A percentile compares a stretch with the other conserved stretches of the same genome.
These are phyloP conservation scores for Pogonomyrmex barbatus DNA, from an alignment of 1,140 invertebrate genomes.

Conservation along the genomic window DNA sequence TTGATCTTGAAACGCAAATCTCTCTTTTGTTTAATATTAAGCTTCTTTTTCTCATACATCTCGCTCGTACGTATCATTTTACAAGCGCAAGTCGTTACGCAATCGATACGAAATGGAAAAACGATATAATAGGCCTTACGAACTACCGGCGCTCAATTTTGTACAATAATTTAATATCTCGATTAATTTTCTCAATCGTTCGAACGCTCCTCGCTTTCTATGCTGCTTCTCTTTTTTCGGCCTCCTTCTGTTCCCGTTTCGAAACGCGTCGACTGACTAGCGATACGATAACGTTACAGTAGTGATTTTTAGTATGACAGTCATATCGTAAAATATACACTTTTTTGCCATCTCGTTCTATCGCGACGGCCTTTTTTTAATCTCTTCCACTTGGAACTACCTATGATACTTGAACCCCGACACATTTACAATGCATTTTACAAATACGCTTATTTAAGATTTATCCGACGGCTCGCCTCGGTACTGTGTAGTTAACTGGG, in stretches of 20 bases:
- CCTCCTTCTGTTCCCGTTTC: neutral
- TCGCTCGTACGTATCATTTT: constrained; percentile 42
- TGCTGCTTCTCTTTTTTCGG: neutral
- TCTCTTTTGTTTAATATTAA: neutral
- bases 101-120: constrained; percentile 64
- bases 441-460: constrained; percentile 57
- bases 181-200: constrained; percentile 69
- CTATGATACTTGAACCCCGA: constrained; percentile 62
- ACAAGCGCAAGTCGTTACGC: constrained; percentile 38
- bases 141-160: constrained; percentile 74
- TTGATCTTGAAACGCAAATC: neutral
- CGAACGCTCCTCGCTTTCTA: constrained; percentile 23
- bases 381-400: neutral
- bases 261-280: constrained; percentile 72
- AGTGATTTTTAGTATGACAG: constrained; percentile 57
- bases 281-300: constrained; percentile 71
- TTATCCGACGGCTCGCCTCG: constrained; percentile 54
- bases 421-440: constrained; percentile 62
- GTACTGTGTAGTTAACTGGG: constrained; percentile 18
- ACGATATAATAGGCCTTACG: constrained; percentile 71
- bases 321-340: constrained; percentile 77
- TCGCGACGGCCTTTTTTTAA: constrained; percentile 39
- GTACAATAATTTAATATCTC: constrained; percentile 77
- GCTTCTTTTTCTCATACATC: neutral
- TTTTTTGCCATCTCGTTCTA: constrained; percentile 53